Conservation (phyloP, 2,113 vertebrate genomes). For the Micronisus gabar region DNA sequence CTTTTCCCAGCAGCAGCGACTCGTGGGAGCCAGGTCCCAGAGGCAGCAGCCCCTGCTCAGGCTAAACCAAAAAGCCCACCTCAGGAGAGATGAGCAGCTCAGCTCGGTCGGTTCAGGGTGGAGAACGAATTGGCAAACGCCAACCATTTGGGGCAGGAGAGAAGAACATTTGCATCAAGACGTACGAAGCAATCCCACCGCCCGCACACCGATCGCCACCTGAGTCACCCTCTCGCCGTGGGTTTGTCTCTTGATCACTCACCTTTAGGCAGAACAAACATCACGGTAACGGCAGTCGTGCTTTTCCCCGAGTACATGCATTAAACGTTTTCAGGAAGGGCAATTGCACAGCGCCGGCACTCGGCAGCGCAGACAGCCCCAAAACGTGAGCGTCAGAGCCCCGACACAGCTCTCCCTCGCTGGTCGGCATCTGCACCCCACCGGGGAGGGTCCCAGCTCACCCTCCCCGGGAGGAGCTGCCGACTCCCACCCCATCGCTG, state of each 20-base stretch:
- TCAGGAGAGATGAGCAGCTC: not conserved
- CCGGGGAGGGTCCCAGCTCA: not conserved
- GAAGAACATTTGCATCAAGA: not conserved
- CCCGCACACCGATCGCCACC: not conserved
- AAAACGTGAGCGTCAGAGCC: not conserved
- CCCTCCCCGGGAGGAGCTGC: not conserved
- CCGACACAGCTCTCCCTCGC: not conserved
- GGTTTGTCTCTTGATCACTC: not conserved
- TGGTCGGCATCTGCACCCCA: not conserved
- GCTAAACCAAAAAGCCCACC: not conserved
- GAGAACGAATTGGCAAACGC: rapidly evolving
- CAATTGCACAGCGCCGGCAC: rapidly evolving
- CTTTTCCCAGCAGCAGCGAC: not conserved
- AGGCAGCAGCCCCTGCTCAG: not conserved
- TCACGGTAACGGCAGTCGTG: rapidly evolving
- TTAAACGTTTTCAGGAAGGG: not conserved
- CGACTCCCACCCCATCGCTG: rapidly evolving
- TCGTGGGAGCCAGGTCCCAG: rapidly evolving
- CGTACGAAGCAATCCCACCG: not conserved
- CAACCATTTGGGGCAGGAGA: not conserved
- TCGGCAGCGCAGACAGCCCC: not conserved
- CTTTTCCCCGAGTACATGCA: not conserved
- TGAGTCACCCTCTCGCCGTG: not conserved
- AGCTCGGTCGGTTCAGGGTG: rapidly evolving
- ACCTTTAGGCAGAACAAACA: not conserved